Conservation (phyloP, 2,113 vertebrate genomes). For the Psittacus erithacus region DNA sequence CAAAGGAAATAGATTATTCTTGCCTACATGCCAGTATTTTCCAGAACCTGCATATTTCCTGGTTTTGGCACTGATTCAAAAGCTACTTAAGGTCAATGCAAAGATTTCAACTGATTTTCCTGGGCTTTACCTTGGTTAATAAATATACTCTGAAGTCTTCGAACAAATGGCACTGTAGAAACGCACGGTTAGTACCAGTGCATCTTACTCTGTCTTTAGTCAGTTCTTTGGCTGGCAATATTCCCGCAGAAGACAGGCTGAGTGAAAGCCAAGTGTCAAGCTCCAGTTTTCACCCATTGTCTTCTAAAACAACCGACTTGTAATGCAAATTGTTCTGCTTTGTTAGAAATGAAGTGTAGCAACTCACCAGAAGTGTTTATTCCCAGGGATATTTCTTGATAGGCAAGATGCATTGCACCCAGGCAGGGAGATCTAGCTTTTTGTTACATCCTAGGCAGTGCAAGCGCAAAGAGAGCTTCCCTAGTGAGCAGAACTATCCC, state of each 20-base stretch:
- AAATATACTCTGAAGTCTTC: not conserved
- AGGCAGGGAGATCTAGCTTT: not conserved
- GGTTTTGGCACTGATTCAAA: not conserved
- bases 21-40: not conserved
- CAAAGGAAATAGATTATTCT: not conserved
- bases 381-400: not conserved
- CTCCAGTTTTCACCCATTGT: slow-evolving; percentile 32
- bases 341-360: not conserved
- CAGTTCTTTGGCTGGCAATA: not conserved
- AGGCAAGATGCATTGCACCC: not conserved
- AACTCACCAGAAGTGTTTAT: not conserved
- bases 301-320: slow-evolving; percentile 7
- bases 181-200: not conserved
- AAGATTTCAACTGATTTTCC: slow-evolving; percentile 14
- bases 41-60: not conserved
- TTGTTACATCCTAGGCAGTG: not conserved
- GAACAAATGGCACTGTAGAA: not conserved
- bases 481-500: not conserved
- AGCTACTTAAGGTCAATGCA: not conserved
- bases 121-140: not conserved
- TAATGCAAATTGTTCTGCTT: slow-evolving; percentile 26
- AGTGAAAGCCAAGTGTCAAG: not conserved
- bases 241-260: not conserved
- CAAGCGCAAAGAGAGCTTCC: not conserved
- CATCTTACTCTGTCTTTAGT: not conserved